Evolutionary conservation across 2,888 invertebrate species (phyloP).

Genomic region (Boloria selene): DNA sequence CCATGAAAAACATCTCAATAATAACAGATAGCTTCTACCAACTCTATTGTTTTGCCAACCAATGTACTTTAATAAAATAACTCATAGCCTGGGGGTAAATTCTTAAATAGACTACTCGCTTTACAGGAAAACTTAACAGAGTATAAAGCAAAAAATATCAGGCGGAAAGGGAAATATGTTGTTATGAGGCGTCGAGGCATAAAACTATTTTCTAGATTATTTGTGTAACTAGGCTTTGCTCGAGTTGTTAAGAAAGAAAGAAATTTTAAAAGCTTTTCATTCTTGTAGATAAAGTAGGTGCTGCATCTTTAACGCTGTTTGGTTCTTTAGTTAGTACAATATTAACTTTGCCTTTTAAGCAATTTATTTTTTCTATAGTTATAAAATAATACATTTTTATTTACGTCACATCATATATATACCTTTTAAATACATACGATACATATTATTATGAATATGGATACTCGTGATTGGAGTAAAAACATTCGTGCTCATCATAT

Average conservation of each 20-base stretch:
- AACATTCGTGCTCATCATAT: too few relatives aligned
- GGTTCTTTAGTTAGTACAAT: conserved; percentile 31
- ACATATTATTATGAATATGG: too few relatives aligned
- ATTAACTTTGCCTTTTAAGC: conserved; percentile 29
- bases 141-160: conserved; percentile 47
- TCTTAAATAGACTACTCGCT: conserved; percentile 50
- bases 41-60: conserved; percentile 32
- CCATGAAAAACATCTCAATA: not conserved
- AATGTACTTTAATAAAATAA: conserved; percentile 40
- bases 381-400: not conserved
- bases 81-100: conserved; percentile 41
- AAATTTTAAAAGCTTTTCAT: conserved; percentile 61
- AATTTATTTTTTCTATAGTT: not conserved
- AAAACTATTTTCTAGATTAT: conserved; percentile 61
- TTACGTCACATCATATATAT: not conserved
- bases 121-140: conserved; percentile 43
- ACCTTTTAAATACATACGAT: too few relatives aligned
- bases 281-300: conserved; percentile 43
- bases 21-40: conserved; percentile 12
- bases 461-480: too few relatives aligned
- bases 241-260: conserved; percentile 58
- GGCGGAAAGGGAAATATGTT: conserved; percentile 55
- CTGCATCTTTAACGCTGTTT: conserved; percentile 35
- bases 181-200: conserved; percentile 55
- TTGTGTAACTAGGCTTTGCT: conserved; percentile 57